Percentiles rank a stretch among this genome's conserved stretches.
Evolutionary conservation across 2,113 vertebrate species (phyloP).

Genomic region (Coryphaenoides rupestris): DNA sequence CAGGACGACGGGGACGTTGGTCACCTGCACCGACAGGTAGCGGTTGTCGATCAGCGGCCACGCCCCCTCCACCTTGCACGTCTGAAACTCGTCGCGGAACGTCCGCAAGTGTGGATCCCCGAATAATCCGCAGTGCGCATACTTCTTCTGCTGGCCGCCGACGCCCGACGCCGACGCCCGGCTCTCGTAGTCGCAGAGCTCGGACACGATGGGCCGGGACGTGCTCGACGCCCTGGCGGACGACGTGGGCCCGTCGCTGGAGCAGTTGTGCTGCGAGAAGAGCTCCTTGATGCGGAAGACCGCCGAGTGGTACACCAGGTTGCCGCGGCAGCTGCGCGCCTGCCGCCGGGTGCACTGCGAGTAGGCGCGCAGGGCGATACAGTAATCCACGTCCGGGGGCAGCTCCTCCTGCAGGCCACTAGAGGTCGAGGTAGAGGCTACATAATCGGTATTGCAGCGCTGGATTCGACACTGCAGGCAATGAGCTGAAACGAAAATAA

Average conservation of each 20-base stretch:
- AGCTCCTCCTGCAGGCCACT: constrained; percentile 72
- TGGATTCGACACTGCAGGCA: constrained; percentile 82
- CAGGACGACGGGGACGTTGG: constrained; percentile 78
- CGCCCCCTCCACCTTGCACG: constrained; percentile 80
- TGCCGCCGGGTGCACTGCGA: constrained; percentile 74
- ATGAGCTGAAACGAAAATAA: constrained; percentile 70
- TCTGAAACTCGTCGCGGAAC: constrained; percentile 82
- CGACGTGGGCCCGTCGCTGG: constrained; percentile 78
- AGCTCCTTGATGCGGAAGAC: constrained; percentile 80
- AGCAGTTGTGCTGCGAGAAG: constrained; percentile 80
- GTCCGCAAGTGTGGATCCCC: constrained; percentile 81
- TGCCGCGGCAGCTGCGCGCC: constrained; percentile 74
- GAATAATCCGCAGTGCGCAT: constrained; percentile 81
- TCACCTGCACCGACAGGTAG: constrained; percentile 82
- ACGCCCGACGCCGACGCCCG: constrained; percentile 50
- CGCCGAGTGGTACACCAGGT: constrained; percentile 79
- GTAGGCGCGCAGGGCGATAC: constrained; percentile 76
- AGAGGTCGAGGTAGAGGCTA: constrained; percentile 73
- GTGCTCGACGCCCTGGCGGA: constrained; percentile 65
- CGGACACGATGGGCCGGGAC: constrained; percentile 56
- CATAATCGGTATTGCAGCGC: constrained; percentile 77
- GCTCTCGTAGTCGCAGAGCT: constrained; percentile 74
- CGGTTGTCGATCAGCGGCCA: constrained; percentile 82
- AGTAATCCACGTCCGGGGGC: constrained; percentile 71
- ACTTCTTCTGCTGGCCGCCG: constrained; percentile 64